These are phyloP conservation scores for Drosophila nannoptera DNA, from an alignment of 1,140 invertebrate species.

Conservation along the genomic window DNA sequence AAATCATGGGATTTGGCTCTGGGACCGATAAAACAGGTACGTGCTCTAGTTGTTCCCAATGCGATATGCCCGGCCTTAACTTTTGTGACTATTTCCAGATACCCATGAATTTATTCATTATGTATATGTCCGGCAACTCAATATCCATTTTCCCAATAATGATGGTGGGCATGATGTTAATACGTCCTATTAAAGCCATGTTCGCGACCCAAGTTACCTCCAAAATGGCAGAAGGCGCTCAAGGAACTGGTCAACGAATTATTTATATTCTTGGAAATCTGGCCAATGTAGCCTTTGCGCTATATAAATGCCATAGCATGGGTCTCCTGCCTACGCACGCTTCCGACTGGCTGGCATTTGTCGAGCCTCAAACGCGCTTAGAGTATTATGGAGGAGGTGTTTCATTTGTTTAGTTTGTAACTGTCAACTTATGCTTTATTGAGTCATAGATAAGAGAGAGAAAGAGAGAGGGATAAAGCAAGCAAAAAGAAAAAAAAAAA, in stretches of 20 bases:
- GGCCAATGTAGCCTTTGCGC: slow-evolving; percentile 93
- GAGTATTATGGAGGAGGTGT: slow-evolving; percentile 94
- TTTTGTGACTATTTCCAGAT: slow-evolving; percentile 79
- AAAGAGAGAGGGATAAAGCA: slow-evolving; percentile 53
- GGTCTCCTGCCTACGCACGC: slow-evolving; percentile 97
- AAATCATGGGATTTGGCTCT: slow-evolving; percentile 99
- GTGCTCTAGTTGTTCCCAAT: neutral
- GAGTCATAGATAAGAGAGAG: slow-evolving; percentile 41
- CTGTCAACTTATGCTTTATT: slow-evolving; percentile 53
- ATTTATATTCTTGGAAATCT: slow-evolving; percentile 97
- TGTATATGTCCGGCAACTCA: slow-evolving; percentile 99
- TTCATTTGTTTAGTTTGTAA: slow-evolving; percentile 80
- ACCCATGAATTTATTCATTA: slow-evolving; percentile 99
- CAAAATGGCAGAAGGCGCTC: slow-evolving; percentile 96
- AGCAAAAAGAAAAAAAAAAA: slow-evolving; percentile 47
- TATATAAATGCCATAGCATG: slow-evolving; percentile 99
- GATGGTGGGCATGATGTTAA: slow-evolving; percentile 99
- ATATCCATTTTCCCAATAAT: slow-evolving; percentile 99
- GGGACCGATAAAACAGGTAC: slow-evolving; percentile 85
- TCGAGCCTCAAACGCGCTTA: slow-evolving; percentile 91
- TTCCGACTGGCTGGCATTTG: slow-evolving; percentile 99
- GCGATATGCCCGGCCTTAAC: neutral
- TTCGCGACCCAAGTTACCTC: slow-evolving; percentile 95
- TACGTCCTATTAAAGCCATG: slow-evolving; percentile 96
- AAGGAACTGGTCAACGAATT: slow-evolving; percentile 94